Evolutionary conservation across 2,113 vertebrate species (phyloP), one percentile per base, ranked within the genome.

Genomic region (Naja naja): DNA sequence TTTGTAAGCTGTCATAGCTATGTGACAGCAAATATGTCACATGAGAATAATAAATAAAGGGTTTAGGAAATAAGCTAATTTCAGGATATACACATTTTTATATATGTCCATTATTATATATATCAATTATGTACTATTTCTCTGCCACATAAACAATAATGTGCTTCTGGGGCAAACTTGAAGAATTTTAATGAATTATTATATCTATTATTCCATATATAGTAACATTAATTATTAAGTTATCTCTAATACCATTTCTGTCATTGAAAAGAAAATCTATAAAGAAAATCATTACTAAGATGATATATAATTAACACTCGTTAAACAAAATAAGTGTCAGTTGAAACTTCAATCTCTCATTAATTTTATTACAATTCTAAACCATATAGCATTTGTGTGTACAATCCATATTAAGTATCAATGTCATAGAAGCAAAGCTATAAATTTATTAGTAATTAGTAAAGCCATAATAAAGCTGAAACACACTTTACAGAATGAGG

Each of bases 11-110:
- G 94, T 95, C 69, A 45, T 30, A 74, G 94, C 90, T 88, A 94
- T 94, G 94, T 0, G 0, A 95, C 55, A 94, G 93, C 92, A 95
- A 94, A 95, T 95, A 90, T 14, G 94, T 96, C 94, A 97, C 93
- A 95, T 53, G 60, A 92, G 95, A 96, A 95, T 92, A 96, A 95
- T 22, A 89, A 88, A 96, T 94, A 95, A 86, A 39, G 12, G 60
- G 20, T 91, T 89, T 53, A 93, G 74, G 20, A 96, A 95, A 47
- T 60, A 92, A 95, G 87, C 47, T 90, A 89, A 34, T 85, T 92
- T 94, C 90, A 85, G 89, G n/a, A 93, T 22, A 49, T 74, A 45
- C 93, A 54, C 54, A 95, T 93, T 92, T 92, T 92, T 69, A 74
- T 43, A 55, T 55, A 89, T 53, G 5, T n/a, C 60, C 52, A 47